Conservation (phyloP, 2,113 vertebrate species). For the Neolamprologus longior region DNA sequence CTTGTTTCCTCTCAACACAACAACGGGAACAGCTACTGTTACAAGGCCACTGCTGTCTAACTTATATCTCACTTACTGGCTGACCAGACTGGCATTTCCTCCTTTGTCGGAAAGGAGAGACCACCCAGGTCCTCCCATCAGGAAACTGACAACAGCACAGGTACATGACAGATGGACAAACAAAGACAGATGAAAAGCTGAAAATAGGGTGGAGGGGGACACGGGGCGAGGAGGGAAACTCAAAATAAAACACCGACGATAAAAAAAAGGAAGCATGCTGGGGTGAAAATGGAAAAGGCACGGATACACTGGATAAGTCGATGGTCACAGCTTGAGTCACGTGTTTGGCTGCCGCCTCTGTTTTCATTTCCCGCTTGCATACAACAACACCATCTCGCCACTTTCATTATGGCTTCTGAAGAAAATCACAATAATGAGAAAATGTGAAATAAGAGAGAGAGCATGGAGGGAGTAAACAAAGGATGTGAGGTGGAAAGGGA, state of each 20-base stretch:
- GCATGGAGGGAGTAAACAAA: background rate
- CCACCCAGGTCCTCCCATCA: conserved; percentile 89
- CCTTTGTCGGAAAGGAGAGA: conserved; percentile 76
- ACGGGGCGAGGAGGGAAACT: background rate
- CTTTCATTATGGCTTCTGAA: background rate
- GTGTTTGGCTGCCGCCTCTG: background rate
- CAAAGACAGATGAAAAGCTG: background rate
- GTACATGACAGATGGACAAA: conserved; percentile 16
- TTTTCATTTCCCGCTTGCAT: background rate
- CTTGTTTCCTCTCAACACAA: background rate
- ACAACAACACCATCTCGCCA: background rate
- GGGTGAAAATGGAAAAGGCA: conserved; percentile 44
- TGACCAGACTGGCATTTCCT: conserved; percentile 37
- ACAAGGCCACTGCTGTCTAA: background rate
- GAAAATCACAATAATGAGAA: background rate
- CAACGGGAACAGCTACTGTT: background rate
- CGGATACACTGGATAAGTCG: background rate
- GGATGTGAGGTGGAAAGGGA: background rate
- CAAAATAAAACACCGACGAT: background rate
- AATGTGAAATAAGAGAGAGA: background rate
- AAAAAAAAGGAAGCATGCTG: background rate
- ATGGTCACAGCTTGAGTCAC: background rate
- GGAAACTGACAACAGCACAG: conserved; percentile 79
- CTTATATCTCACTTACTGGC: conserved; percentile 42
- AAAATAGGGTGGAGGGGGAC: background rate